These are phyloP conservation scores for Heteronetta atricapilla DNA, from an alignment of 2,113 vertebrate genomes.

Conservation along the genomic window DNA sequence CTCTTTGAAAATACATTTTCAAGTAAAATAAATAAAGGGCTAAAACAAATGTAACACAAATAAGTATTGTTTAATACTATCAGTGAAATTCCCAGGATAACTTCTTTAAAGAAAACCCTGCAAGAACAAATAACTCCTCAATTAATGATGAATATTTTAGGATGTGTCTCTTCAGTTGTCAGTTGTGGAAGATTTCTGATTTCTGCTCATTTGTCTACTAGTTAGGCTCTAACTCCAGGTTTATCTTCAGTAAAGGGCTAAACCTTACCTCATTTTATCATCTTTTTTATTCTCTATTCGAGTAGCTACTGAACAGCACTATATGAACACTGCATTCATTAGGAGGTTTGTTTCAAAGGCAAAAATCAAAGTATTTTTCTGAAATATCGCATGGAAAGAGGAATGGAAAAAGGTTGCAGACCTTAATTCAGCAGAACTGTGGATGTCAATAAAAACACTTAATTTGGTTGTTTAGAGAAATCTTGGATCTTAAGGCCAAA, in stretches of 20 bases:
- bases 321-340: not conserved
- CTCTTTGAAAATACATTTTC: constrained; percentile 41
- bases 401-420: not conserved
- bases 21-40: constrained; percentile 53
- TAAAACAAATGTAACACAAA: constrained; percentile 37
- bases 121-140: not conserved
- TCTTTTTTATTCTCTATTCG: not conserved
- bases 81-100: constrained; percentile 2
- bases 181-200: not conserved
- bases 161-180: not conserved
- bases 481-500: constrained; percentile 11
- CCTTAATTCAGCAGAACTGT: not conserved
- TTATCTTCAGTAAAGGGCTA: not conserved
- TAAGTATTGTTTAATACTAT: constrained; percentile 9
- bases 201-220: not conserved
- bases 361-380: not conserved
- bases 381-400: not conserved
- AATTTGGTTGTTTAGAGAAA: not conserved
- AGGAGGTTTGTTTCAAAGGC: not conserved
- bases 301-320: not conserved
- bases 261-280: not conserved
- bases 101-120: not conserved
- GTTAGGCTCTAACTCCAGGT: not conserved
- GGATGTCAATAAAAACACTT: not conserved
- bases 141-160: not conserved